Evolutionary conservation across 1,140 invertebrate genomes (phyloP), one percentile per base, ranked within the genome.

Genomic region (Marisa cornuarietis): DNA sequence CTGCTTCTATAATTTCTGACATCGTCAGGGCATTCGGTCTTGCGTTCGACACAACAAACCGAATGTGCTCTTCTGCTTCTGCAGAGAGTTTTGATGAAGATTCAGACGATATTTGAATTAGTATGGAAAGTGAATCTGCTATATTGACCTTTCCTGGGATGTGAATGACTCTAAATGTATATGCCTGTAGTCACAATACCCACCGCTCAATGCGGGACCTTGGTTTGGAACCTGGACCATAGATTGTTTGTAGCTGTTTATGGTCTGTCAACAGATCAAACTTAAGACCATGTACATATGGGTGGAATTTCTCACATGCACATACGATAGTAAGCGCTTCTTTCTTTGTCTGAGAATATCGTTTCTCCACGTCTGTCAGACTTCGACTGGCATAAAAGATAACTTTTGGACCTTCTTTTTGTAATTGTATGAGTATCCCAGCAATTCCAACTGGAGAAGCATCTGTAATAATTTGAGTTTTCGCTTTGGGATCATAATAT

Each of bases 281-380:
- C 24, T 88, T 76, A n/a, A 79, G 84, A 24, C 91, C 91, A 71
- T 90, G 87, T 42, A 90, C 81, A 58, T 85, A 93, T 26, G 84
- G 81, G 65, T 88, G 79, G 80, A 92, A 92, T 62, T 90, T 88
- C 80, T 90, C 84, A 63, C 91, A 85, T 13, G 89, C 87, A 85
- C 85, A 92, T 11, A 92, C n/a, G n/a, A 84, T 13, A n/a, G 87
- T 90, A 51, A 92, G 78, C 31, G 83, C 86, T 83, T 92, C 91
- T 78, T 85, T 88, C 82, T 93, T 92, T n/a, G n/a, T 31, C 16
- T 87, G 89, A 0, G 86, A 87, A 81, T 92, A 92, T 51, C 80
- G 79, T 63, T 73, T 75, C 75, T 88, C 85, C 20, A 80, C 71
- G 52, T 51, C 62, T 26, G 72, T 71, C 24, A 86, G 71, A 42